A percentile compares a stretch with the other conserved stretches of the same genome.
phyloP scores from a whole-genome alignment of 2,888 invertebrate species.

The Lasioglossum figueresi region DNA sequence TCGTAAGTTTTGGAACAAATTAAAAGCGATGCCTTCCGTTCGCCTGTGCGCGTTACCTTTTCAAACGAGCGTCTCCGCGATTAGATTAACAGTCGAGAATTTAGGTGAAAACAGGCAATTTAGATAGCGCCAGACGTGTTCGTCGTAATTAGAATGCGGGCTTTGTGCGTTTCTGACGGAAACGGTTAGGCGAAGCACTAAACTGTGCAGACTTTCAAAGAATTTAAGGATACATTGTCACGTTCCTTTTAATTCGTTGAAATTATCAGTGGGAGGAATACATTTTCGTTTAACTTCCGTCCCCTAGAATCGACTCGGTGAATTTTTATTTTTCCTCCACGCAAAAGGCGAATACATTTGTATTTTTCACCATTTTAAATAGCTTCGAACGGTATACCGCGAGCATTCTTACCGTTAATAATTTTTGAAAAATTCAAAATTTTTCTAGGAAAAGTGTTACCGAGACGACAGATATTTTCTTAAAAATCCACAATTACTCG shows the following conservation, averaged over 20 bases:
- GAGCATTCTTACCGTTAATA: too few relatives aligned
- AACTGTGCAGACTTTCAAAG: background rate
- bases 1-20: background rate
- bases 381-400: background rate
- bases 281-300: background rate
- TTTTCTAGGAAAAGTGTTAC: background rate
- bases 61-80: background rate
- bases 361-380: background rate
- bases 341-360: background rate
- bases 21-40: background rate
- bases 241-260: background rate
- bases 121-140: background rate
- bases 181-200: background rate
- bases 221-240: background rate
- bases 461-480: too few relatives aligned
- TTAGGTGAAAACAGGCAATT: background rate
- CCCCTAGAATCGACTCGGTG: too few relatives aligned
- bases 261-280: background rate
- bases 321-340: too few relatives aligned
- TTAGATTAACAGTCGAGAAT: background rate
- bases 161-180: background rate
- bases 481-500: background rate
- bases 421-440: too few relatives aligned
- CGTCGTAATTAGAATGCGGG: slow-evolving; percentile 7
- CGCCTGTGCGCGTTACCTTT: background rate